Evolutionary conservation across 2,113 vertebrate genomes (phyloP), one percentile per base, ranked within the genome.

Genomic region (Urocynchramus pylzowi): DNA sequence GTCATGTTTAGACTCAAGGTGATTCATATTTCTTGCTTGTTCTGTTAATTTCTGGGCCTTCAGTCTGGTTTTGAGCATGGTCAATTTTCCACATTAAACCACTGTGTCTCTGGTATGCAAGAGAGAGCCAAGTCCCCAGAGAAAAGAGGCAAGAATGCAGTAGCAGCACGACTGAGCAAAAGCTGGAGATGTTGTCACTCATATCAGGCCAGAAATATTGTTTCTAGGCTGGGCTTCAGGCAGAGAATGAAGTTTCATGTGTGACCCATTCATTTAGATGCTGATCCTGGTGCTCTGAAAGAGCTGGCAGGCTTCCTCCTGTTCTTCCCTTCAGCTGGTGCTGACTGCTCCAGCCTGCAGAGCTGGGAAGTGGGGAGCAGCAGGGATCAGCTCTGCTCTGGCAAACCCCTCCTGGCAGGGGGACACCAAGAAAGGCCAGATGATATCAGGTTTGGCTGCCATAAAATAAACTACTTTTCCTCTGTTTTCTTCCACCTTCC

Each of bases 41-140:
- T 75, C 19, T 41, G 35, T 68, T 67, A 30, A 39, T 92, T 82
- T 45, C 67, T 64, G 37, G 19, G 27, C 37, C 52, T 35, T 78
- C 64, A 41, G 56, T 41, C 45, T 89, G 44, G 23, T 68, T 90
- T 89, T 63, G 28, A 47, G 53, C 47, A 27, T 26, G 37, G 37
- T 45, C 52, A 10, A 21, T 79, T 81, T 84, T 75, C 65, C 30
- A 23, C 22, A 33, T 59, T 50, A 45, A 70, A 89, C 49, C 22
- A 27, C 23, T 19, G 10, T 0, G 0, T n/a, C 27, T 78, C n/a
- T 71, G 52, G 35, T 37, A 30, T 21, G 39, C 0, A 2, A 78
- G 41, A 33, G 41, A 82, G 30, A 28, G 6, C 23, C 21, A 30
- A 13, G 30, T 28, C 67, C 12, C 49, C 50, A 31, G 42, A 49